Percentiles rank a stretch among this genome's conserved stretches.
Conservation (phyloP, 2,888 invertebrate genomes). For the Sinopyrophorus schimmeli region DNA sequence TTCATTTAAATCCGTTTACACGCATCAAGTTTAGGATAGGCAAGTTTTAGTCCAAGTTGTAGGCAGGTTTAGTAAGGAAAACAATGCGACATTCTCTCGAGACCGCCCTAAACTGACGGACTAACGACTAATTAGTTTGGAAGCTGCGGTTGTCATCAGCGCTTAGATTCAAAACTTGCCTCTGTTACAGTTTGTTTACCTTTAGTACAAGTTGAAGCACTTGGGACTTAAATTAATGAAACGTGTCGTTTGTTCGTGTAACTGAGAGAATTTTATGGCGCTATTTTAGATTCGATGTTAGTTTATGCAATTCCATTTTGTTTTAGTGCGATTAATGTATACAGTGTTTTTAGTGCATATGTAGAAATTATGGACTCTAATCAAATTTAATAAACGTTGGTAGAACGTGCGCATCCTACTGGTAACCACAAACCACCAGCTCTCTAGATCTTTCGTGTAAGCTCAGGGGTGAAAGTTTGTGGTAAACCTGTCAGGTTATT, state of each 20-base stretch:
- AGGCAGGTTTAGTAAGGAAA: constrained; percentile 25
- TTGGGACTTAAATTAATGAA: constrained; percentile 32
- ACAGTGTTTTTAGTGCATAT: too few relatives aligned
- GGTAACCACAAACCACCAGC: constrained; percentile 16
- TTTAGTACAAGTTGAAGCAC: constrained; percentile 32
- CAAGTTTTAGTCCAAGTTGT: constrained; percentile 25
- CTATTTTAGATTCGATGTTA: constrained; percentile 2
- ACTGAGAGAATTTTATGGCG: constrained; percentile 25
- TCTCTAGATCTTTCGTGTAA: constrained; percentile 19
- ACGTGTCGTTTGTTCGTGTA: constrained; percentile 12
- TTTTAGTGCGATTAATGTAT: too few relatives aligned
- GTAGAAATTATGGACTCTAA: too few relatives aligned
- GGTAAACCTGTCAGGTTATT: too few relatives aligned
- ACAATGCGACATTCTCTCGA: constrained; percentile 27
- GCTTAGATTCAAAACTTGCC: constrained; percentile 35
- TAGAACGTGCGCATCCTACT: constrained; percentile 1
- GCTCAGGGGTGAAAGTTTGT: constrained; percentile 13
- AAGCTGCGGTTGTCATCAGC: constrained; percentile 38
- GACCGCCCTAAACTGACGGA: constrained; percentile 37
- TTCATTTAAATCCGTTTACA: constrained; percentile 29
- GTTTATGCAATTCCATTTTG: too few relatives aligned
- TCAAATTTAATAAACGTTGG: constrained; percentile 3
- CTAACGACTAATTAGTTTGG: constrained; percentile 40
- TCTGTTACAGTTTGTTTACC: constrained; percentile 34
- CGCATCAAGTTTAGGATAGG: constrained; percentile 25